Conservation (phyloP, 2,113 vertebrate species). For the Gallinago jamesoni region DNA sequence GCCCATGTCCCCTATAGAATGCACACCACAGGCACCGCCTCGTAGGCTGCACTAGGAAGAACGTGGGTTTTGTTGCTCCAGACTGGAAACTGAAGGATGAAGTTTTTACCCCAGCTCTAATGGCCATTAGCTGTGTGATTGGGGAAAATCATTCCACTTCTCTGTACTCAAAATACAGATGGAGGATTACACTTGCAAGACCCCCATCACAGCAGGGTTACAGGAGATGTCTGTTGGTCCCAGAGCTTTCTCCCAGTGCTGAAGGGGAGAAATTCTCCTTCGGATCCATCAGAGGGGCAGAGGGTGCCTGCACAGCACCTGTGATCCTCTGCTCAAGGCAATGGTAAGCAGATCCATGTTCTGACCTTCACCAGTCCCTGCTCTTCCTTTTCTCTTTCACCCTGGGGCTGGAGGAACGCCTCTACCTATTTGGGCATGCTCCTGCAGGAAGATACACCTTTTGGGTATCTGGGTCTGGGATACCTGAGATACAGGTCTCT, state of each 20-base stretch:
- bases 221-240: not conserved
- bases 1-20: accelerated
- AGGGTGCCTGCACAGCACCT: not conserved
- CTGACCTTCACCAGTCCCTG: not conserved
- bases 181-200: not conserved
- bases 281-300: accelerated
- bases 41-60: not conserved
- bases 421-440: not conserved
- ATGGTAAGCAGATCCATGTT: not conserved
- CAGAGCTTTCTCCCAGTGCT: not conserved
- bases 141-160: not conserved
- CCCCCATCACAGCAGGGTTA: not conserved
- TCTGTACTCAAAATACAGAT: not conserved
- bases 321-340: not conserved
- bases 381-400: not conserved
- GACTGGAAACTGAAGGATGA: not conserved
- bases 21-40: accelerated
- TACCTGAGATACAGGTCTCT: not conserved
- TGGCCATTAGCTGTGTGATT: not conserved
- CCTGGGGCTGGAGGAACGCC: not conserved
- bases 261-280: not conserved
- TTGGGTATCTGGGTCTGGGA: too few relatives aligned
- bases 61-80: not conserved
- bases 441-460: not conserved
- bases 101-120: not conserved